Evolutionary conservation across 2,113 vertebrate genomes (phyloP), one percentile per base, ranked within the genome.

Genomic region (Paraplagusia blochii): DNA sequence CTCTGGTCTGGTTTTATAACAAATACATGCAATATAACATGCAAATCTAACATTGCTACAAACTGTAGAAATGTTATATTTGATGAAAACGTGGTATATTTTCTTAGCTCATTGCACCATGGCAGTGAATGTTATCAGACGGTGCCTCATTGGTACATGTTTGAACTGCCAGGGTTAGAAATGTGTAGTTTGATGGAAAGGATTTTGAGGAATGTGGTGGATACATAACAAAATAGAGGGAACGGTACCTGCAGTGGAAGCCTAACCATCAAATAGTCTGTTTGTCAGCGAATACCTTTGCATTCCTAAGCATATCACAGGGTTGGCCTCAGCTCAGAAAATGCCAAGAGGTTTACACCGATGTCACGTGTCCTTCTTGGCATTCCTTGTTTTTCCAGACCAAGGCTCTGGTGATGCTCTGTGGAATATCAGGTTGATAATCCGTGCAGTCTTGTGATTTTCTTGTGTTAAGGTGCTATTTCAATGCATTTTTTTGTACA

Each of bases 301-400:
- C 56, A 63, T 82, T 79, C 73, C 71, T 70, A 42, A 50, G 55
- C 45, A 35, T 77, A 61, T 60, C 42, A 18, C 15, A 50, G 57
- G 63, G 61, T 69, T 76, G 47, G 63, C 33, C 54, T 62, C 14
- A 48, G 44, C 51, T 51, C 45, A 53, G 19, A 61, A 71, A 62
- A 64, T 63, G 29, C 63, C 38, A 36, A 48, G 65, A 44, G 44
- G 56, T 63, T 69, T 71, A 58, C 50, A 69, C 58, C 66, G 47
- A n/a, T 9, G 11, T 74, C 78, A 64, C 66, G 29, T 68, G 74
- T 35, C 44, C 38, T 11, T 1, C 49, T 45, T 44, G 12, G 44
- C 74, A 76, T 84, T 84, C 79, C 58, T 79, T 58, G 46, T 74
- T 84, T 84, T 77, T 58, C 77, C 35, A 49, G n/a, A 39, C 50